Percentiles rank a stretch among this genome's conserved stretches.
These are phyloP conservation scores for Ormyrus labotus DNA, from an alignment of 2,888 invertebrate genomes.

Conservation along the genomic window DNA sequence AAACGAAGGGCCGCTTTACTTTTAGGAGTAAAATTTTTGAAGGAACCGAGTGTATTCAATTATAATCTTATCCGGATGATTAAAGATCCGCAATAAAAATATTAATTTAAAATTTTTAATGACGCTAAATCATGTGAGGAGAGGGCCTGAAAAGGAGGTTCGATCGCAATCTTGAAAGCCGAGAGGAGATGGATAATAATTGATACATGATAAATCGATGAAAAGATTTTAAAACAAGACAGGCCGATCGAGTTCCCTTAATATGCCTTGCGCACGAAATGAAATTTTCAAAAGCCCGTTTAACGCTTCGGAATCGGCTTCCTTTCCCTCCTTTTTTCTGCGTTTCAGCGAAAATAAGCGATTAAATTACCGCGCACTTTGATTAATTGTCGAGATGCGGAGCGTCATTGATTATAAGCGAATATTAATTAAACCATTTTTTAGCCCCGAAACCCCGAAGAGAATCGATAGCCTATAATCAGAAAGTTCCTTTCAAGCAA, in stretches of 20 bases:
- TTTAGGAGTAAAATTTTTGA: no score
- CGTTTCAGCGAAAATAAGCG: no score
- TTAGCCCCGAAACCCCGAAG: neutral
- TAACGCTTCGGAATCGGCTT: no score
- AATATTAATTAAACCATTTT: no score
- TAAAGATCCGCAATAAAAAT: neutral
- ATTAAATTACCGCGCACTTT: no score
- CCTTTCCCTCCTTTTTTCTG: no score
- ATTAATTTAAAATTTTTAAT: neutral
- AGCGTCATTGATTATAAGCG: no score
- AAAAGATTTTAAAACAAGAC: neutral
- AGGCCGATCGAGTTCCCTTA: neutral
- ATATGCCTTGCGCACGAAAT: neutral
- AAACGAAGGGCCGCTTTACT: no score
- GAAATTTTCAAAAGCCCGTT: neutral
- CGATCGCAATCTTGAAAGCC: slow-evolving; percentile 26
- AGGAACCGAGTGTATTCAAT: neutral
- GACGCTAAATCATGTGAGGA: slow-evolving; percentile 9
- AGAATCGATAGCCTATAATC: neutral
- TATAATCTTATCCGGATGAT: no score
- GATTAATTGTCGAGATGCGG: no score
- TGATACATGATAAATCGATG: slow-evolving; percentile 25
- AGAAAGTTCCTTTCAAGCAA: no score
- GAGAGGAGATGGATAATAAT: slow-evolving; percentile 13
- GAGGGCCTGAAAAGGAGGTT: neutral